phyloP scores from a whole-genome alignment of 2,888 invertebrate species.

The Yponomeuta malinellus region DNA sequence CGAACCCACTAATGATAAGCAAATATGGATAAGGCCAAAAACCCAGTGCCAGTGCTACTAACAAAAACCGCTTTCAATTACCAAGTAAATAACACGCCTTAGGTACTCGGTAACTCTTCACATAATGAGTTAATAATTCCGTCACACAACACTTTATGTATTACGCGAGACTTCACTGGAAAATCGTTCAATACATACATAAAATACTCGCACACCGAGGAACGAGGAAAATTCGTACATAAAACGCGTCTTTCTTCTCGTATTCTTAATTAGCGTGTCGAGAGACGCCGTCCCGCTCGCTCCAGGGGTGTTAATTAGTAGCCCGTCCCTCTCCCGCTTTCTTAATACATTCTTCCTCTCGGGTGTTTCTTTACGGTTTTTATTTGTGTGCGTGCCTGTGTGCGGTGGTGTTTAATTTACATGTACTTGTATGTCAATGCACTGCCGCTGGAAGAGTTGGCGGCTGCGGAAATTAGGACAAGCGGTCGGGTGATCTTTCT shows the following conservation, averaged over 20 bases:
- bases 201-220: slow-evolving; percentile 41
- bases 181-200: slow-evolving; percentile 44
- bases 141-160: slow-evolving; percentile 45
- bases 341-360: slow-evolving; percentile 77
- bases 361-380: slow-evolving; percentile 74
- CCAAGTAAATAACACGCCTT: slow-evolving; percentile 65
- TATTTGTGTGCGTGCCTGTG: slow-evolving; percentile 75
- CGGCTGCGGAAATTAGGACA: not conserved
- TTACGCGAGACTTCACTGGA: slow-evolving; percentile 48
- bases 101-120: slow-evolving; percentile 70
- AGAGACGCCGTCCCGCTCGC: slow-evolving; percentile 55
- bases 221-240: slow-evolving; percentile 59
- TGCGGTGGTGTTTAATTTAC: slow-evolving; percentile 75
- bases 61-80: slow-evolving; percentile 68
- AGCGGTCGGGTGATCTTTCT: not conserved
- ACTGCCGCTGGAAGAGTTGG: slow-evolving; percentile 38
- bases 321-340: slow-evolving; percentile 72
- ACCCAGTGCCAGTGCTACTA: slow-evolving; percentile 41
- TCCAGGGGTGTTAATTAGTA: slow-evolving; percentile 64
- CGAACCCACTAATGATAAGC: not conserved
- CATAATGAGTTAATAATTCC: slow-evolving; percentile 70
- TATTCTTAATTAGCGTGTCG: slow-evolving; percentile 82
- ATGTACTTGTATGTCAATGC: slow-evolving; percentile 73
- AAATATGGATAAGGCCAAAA: not conserved
- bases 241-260: slow-evolving; percentile 79